Conservation (phyloP, 2,888 invertebrate species). For the Ormyrus rosae region DNA sequence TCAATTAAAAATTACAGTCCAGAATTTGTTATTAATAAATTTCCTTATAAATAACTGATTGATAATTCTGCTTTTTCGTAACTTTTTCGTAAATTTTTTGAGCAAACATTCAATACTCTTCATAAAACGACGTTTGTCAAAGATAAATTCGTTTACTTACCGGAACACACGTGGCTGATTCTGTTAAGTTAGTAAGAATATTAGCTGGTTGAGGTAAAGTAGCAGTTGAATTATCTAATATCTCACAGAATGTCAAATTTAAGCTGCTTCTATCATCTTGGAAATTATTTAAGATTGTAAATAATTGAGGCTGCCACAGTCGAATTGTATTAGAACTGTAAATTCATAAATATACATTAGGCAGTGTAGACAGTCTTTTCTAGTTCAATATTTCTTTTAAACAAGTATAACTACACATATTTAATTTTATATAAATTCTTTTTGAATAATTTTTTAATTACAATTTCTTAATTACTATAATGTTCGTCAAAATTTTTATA, state of each 20-base stretch:
- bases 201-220: background rate
- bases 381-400: too few relatives aligned
- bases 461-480: background rate
- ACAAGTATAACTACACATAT: too few relatives aligned
- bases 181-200: constrained; percentile 5
- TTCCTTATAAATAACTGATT: too few relatives aligned
- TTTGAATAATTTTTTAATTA: too few relatives aligned
- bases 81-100: too few relatives aligned
- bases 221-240: constrained; percentile 62
- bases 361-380: too few relatives aligned
- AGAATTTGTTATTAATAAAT: too few relatives aligned
- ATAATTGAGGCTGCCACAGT: constrained; percentile 91
- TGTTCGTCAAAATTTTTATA: background rate
- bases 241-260: constrained; percentile 65
- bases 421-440: too few relatives aligned
- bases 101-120: too few relatives aligned
- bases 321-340: constrained; percentile 87
- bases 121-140: too few relatives aligned
- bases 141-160: constrained; percentile 1
- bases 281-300: constrained; percentile 77
- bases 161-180: background rate
- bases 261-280: constrained; percentile 46
- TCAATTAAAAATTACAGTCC: too few relatives aligned
- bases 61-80: too few relatives aligned
- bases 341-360: constrained; percentile 39